Evolutionary conservation across 2,797 vertebrate species (phyloP).

Genomic region (Allobates femoralis): DNA sequence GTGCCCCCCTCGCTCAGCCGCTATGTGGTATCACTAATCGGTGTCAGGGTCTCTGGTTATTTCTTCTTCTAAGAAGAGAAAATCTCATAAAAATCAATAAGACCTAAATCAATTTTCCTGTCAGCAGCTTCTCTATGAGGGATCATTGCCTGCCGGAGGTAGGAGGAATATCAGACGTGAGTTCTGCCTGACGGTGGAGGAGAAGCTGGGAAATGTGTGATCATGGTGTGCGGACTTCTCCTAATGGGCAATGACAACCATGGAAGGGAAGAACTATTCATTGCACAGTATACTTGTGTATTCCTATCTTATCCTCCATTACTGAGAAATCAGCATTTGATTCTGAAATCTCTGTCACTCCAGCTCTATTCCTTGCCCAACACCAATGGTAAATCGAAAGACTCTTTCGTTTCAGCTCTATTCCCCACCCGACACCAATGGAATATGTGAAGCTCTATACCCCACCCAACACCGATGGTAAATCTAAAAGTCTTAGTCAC

Average conservation of each 20-base stretch:
- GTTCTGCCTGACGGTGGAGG: constrained; percentile 5
- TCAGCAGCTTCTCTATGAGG: constrained; percentile 12
- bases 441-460: too few species aligned
- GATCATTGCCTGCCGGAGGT: background rate
- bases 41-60: constrained; percentile 35
- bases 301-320: too few species aligned
- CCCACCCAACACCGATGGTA: too few species aligned
- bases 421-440: too few species aligned
- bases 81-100: constrained; percentile 55
- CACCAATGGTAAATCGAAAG: too few species aligned
- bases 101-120: constrained; percentile 50
- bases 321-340: too few species aligned
- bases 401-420: too few species aligned
- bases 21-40: background rate
- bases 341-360: too few species aligned
- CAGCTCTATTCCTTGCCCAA: too few species aligned
- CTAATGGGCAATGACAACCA: background rate
- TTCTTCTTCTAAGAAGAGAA: constrained; percentile 43
- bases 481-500: too few species aligned
- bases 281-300: background rate
- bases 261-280: background rate
- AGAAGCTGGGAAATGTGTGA: background rate
- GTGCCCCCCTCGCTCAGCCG: background rate
- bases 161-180: background rate
- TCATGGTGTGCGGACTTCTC: too few species aligned